Evolutionary conservation across 1,140 invertebrate genomes (phyloP), one percentile per base, ranked within the genome.

Genomic region (Ditylenchus dipsaci): DNA sequence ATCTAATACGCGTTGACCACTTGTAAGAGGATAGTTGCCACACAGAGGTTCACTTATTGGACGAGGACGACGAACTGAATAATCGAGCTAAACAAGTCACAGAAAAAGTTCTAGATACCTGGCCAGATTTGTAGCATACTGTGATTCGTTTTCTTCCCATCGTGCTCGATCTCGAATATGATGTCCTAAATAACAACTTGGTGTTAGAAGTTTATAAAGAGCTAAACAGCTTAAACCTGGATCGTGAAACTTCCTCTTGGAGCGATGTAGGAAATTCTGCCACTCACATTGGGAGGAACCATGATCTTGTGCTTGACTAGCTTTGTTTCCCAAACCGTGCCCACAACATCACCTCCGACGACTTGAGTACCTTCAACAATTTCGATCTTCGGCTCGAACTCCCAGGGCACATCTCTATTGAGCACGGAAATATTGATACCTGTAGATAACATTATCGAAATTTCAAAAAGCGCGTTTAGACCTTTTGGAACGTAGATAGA

Each of bases 401-500:
- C 94, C 95, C 95, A 98, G 58, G 88, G 86, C 49, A 86, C 84
- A 0, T 88, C 88, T 68, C 90, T 87, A 17, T 90, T 91, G n/a
- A 98, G 84, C 19, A 91, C 88, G 19, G 93, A 93, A 59, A 91
- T 89, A 84, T 97, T 97, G 1, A 99, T 88, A 63, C 74, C 72
- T 73, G 17, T 9, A 69, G 69, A 71, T 21, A 21, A 8, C 9
- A 0, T 19, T 21, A 29, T 19, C 1, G 27, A 69, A 30, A n/a
- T 68, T 56, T 56, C 15, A 74, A 69, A 21, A 74, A n/a, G 8
- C 19, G 26, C 19, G 47, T 23, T 26, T 43, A 7, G 1, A 86
- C 95, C 95, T 85, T 96, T 97, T 15, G 95, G 95, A 85, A 98
- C 98, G 87, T 99, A 99, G 84, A 98, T 98, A 80, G 91, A 94